Conservation (phyloP, 2,113 vertebrate genomes). For the Planiliza haematocheilus region DNA sequence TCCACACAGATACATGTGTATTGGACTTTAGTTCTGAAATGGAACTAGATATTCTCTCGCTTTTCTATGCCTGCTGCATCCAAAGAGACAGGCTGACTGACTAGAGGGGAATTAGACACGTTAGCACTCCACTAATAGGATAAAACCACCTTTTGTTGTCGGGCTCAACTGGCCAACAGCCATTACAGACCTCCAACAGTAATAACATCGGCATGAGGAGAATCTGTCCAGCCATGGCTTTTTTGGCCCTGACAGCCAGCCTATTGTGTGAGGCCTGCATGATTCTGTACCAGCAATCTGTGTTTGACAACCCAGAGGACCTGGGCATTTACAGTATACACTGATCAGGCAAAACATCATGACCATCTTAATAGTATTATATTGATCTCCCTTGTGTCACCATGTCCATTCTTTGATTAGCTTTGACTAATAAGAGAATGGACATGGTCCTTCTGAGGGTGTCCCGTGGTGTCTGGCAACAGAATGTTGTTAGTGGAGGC, state of each 20-base stretch:
- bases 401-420: too few species aligned
- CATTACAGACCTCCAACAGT: conserved; percentile 55
- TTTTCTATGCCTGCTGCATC: conserved; percentile 3
- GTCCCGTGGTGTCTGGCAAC: too few species aligned
- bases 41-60: background rate
- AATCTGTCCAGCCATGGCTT: conserved; percentile 55
- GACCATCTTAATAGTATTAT: too few species aligned
- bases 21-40: conserved; percentile 6
- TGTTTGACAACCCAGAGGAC: conserved; percentile 38
- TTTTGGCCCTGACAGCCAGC: conserved; percentile 38
- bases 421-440: too few species aligned
- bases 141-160: conserved; percentile 65
- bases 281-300: conserved; percentile 64
- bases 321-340: background rate
- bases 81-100: conserved; percentile 14
- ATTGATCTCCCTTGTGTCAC: too few species aligned
- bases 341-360: too few species aligned
- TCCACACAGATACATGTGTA: conserved; percentile 4
- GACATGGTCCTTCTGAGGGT: too few species aligned
- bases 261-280: conserved; percentile 52
- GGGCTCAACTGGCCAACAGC: conserved; percentile 40
- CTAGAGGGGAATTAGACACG: conserved; percentile 50
- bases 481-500: too few species aligned
- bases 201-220: conserved; percentile 64
- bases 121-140: conserved; percentile 54